Evolutionary conservation across 2,888 invertebrate genomes (phyloP), one percentile per base, ranked within the genome.

Genomic region (Philereme vetulata): DNA sequence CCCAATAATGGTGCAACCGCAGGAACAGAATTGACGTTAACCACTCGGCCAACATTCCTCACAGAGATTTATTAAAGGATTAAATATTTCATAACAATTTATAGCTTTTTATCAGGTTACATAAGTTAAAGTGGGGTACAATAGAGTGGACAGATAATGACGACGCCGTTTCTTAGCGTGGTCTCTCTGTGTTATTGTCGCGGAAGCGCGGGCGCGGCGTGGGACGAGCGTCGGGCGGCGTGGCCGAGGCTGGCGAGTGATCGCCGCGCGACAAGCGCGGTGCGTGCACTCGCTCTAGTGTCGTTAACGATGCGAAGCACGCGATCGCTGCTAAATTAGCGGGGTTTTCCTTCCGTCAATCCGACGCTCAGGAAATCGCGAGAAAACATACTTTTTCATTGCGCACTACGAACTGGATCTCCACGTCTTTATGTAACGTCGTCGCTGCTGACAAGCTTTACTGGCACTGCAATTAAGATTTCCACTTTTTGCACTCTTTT

Each of bases 401-500:
- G 76, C 85, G 75, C 74, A 77, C 82, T 78, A 72, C 76, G 77
- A 86, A 90, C 90, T 90, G 85, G 90, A 88, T 88, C 81, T 85
- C 80, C 81, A 73, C 82, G 82, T 82, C 82, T 90, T 90, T 90
- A 90, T 86, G 86, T 90, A 90, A 90, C 86, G 72, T 81, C 38
- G 21, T 21, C 76, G 68, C 78, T 79, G 82, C 79, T 80, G 82
- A 85, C 89, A 85, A 86, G 87, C 86, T 83, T 83, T 85, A 86
- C 86, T 76, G 71, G 78, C 82, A 69, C 80, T 69, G 88, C 89
- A 91, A 91, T 92, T 92, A 90, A 88, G 88, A 87, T 88, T 90
- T 88, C 86, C 86, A 91, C 90, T 91, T 90, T 91, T 91, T 92
- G 88, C 86, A 75, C 82, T 82, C 81, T 88, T 88, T 91, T 90